Evolutionary conservation across 2,797 vertebrate species (phyloP), one percentile per base, ranked within the genome.

Genomic region (Pteronotus mesoamericanus): DNA sequence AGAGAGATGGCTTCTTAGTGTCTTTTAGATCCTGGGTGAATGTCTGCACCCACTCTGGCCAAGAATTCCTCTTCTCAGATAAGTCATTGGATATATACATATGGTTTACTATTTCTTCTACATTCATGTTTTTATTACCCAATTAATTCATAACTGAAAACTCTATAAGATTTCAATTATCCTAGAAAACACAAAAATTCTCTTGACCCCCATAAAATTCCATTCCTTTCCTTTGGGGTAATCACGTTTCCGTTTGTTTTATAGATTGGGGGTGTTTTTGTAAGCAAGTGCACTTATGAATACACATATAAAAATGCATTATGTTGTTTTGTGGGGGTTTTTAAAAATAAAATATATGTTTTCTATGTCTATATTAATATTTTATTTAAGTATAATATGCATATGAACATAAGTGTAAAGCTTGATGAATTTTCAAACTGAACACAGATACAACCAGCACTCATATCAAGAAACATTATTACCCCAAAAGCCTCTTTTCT

Each of bases 111-210:
- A 37, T 57, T 61, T 46, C 61, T 79, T 68, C 46, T 64, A 83
- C 26, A 9, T 80, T 82, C 19, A 59, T 87, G 46, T 53, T 84
- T 87, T 87, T 77, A 72, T 80, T 69, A 80, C 37, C 72, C 85
- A 87, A 90, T 64, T 59, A 61, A 80, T 53, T 92, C 26, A 29
- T 77, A 26, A 84, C 21, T 42, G n/a, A 79, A 93, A 96, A 84
- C 5, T 87, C 42, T 84, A 66, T 59, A 29, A 46, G 72, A 61
- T 37, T 85, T 91, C 55, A 72, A 79, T 86, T 74, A 84, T 57
- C 26, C 46, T 37, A 87, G 39, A 87, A 95, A 92, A 92, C 46
- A 66, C 42, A 89, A 48, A 84, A 94, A 69, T 59, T 75, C 37
- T 71, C 61, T 79, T 94, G 46, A 79, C 51, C 46, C 9, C 22